Conservation (phyloP, 2,797 vertebrate genomes). For the Dendrocincla tyrannina region DNA sequence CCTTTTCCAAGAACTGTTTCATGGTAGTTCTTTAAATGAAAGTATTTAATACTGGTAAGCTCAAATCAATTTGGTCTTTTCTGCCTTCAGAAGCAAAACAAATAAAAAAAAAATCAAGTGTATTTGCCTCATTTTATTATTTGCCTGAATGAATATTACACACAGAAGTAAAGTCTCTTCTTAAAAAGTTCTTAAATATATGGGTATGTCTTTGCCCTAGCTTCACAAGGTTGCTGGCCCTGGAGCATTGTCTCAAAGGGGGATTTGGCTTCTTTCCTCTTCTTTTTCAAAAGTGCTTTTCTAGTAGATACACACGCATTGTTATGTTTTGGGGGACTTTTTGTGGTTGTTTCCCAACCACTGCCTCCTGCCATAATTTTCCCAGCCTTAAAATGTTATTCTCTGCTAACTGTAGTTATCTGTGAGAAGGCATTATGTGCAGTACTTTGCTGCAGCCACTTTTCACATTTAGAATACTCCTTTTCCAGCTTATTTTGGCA, state of each 20-base stretch:
- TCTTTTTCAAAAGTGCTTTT: background rate
- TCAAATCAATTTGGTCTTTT: background rate
- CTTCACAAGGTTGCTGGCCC: background rate
- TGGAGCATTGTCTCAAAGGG: background rate
- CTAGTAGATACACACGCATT: fast-evolving
- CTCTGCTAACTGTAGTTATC: background rate
- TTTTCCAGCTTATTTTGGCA: constrained; percentile 20
- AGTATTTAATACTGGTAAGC: background rate
- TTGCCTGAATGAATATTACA: background rate
- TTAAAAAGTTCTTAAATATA: background rate
- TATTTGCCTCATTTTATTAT: background rate
- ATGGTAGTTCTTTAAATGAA: background rate
- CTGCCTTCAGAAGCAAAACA: background rate
- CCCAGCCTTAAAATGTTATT: background rate
- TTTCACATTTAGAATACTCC: background rate
- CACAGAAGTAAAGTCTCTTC: background rate
- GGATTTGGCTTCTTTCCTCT: background rate
- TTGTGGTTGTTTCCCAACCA: background rate
- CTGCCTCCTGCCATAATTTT: background rate
- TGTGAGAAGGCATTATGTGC: background rate
- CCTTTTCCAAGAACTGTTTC: background rate
- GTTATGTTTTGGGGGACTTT: fast-evolving
- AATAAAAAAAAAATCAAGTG: background rate
- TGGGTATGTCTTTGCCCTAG: background rate
- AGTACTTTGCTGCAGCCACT: background rate